phyloP scores from a whole-genome alignment of 2,797 vertebrate species.

The Hypotaenidia okinawae region DNA sequence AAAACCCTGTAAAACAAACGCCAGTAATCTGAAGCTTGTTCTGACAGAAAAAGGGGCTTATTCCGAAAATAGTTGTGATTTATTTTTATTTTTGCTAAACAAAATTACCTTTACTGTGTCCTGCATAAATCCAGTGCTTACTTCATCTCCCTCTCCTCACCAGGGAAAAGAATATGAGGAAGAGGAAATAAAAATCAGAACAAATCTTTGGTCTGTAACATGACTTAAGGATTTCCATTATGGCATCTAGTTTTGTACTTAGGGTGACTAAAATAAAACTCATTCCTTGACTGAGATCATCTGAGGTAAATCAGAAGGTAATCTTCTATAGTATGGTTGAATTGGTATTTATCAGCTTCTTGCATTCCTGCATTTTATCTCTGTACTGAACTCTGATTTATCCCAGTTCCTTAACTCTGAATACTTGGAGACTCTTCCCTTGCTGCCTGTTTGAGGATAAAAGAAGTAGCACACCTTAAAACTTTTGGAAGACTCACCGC shows the following conservation, averaged over 20 bases:
- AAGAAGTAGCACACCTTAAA: neutral
- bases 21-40: neutral
- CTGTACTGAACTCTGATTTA: neutral
- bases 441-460: neutral
- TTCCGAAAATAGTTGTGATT: neutral
- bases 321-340: neutral
- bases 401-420: neutral
- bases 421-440: neutral
- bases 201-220: neutral
- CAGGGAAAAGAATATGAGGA: neutral
- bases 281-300: neutral
- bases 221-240: neutral
- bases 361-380: neutral
- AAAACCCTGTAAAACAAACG: constrained; percentile 7
- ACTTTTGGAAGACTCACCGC: neutral
- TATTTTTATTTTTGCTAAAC: constrained; percentile 16
- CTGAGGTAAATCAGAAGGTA: neutral
- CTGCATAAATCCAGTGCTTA: neutral
- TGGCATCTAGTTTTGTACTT: neutral
- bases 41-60: neutral
- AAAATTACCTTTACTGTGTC: neutral
- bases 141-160: neutral
- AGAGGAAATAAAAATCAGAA: neutral
- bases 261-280: neutral
- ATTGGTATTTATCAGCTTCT: neutral